These are phyloP conservation scores for Papilio dardanus DNA, from an alignment of 1,140 invertebrate species.

Conservation along the genomic window DNA sequence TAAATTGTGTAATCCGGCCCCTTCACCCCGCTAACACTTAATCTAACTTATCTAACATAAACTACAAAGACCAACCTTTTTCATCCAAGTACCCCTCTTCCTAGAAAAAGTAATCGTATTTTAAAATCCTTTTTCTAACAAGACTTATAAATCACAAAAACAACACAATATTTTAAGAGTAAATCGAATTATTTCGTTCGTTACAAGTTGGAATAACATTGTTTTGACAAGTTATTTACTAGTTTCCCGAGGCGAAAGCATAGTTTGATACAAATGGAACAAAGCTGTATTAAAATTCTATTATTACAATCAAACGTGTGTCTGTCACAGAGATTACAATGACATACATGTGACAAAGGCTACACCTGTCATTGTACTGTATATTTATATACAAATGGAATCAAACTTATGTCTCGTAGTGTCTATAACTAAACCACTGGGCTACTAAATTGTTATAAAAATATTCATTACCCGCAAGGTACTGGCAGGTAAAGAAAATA, in stretches of 20 bases:
- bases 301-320: not conserved
- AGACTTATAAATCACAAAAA: conserved; percentile 1
- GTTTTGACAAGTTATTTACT: conserved; percentile 16
- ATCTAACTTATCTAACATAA: not conserved
- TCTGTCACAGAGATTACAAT: not conserved
- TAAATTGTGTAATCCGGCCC: not conserved
- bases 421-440: not conserved
- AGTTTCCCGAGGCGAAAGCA: conserved; percentile 4
- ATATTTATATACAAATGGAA: not conserved
- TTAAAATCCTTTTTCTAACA: not conserved
- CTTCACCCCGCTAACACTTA: not conserved
- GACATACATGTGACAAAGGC: not conserved
- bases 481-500: not conserved
- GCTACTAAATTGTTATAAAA: not conserved
- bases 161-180: conserved; percentile 21
- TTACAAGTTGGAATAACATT: conserved; percentile 10
- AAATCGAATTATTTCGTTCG: conserved; percentile 2
- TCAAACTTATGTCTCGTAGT: not conserved
- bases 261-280: not conserved
- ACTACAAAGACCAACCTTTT: conserved; percentile 5
- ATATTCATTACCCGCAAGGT: not conserved
- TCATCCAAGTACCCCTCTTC: not conserved
- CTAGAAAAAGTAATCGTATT: not conserved
- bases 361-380: not conserved
- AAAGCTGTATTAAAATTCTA: not conserved